Evolutionary conservation across 2,888 invertebrate species (phyloP).

Genomic region (Mimumesa dahlbomi): DNA sequence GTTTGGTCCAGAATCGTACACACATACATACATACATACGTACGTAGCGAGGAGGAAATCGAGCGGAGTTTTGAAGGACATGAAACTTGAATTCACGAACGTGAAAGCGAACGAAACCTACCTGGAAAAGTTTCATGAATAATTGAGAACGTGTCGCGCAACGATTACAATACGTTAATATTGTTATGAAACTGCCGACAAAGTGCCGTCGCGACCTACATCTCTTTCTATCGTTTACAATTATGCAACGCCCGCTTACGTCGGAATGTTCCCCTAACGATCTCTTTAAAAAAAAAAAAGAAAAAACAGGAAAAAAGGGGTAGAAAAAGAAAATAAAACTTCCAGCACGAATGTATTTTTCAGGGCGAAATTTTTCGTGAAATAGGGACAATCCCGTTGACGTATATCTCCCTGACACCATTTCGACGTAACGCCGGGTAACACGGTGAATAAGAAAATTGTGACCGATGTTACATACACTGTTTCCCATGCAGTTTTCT

Average conservation of each 20-base stretch:
- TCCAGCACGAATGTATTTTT: not conserved
- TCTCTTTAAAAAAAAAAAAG: slow-evolving; percentile 9
- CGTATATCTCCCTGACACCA: not conserved
- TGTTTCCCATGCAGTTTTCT: too few relatives aligned
- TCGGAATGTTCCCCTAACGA: not conserved
- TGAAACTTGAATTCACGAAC: not conserved
- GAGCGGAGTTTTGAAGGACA: slow-evolving; percentile 12
- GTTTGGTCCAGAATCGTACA: slow-evolving; percentile 10
- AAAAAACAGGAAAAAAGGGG: too few relatives aligned
- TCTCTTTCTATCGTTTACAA: slow-evolving; percentile 20
- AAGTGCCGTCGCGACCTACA: slow-evolving; percentile 34
- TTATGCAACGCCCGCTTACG: slow-evolving; percentile 27
- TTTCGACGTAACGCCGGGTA: not conserved
- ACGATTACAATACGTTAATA: slow-evolving; percentile 48
- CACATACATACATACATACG: slow-evolving; percentile 6
- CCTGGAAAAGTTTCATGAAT: slow-evolving; percentile 34
- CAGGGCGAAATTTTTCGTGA: not conserved
- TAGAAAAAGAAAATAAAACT: too few relatives aligned
- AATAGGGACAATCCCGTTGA: not conserved
- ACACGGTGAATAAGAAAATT: not conserved
- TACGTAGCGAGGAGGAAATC: slow-evolving; percentile 17
- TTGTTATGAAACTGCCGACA: slow-evolving; percentile 44
- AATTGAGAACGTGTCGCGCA: slow-evolving; percentile 36
- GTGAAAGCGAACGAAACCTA: slow-evolving; percentile 18
- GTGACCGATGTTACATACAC: not conserved